Evolutionary conservation across 2,888 invertebrate species (phyloP).

Genomic region (Lasioglossum pauxillum): DNA sequence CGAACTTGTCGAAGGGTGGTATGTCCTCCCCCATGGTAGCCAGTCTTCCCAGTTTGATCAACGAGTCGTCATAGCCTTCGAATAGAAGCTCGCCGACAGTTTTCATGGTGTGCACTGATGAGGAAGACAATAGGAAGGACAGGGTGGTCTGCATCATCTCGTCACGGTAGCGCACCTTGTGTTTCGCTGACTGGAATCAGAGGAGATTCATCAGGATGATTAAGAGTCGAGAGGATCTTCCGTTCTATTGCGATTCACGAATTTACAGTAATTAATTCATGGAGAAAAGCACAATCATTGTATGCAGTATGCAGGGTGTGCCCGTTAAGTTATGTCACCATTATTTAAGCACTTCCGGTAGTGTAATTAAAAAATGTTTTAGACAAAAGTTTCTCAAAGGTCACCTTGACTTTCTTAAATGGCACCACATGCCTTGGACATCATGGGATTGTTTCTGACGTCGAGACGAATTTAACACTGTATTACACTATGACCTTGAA

Average conservation of each 20-base stretch:
- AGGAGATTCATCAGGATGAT: background rate
- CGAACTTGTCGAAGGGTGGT: constrained; percentile 91
- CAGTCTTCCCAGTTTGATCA: constrained; percentile 89
- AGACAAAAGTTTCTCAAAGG: too few species aligned
- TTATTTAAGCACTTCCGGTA: too few species aligned
- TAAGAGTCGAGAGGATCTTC: background rate
- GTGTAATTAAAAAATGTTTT: too few species aligned
- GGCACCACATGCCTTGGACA: too few species aligned
- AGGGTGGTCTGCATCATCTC: constrained; percentile 86
- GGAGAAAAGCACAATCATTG: too few species aligned
- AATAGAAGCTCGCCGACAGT: constrained; percentile 90
- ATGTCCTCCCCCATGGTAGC: constrained; percentile 84
- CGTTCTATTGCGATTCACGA: background rate
- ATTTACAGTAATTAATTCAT: too few species aligned
- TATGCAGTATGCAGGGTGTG: background rate
- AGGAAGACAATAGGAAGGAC: constrained; percentile 86
- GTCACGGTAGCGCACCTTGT: constrained; percentile 87
- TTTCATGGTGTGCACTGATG: constrained; percentile 87
- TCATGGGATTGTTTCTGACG: too few species aligned
- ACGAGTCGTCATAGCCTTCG: constrained; percentile 91
- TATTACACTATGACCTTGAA: too few species aligned
- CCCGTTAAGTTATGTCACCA: too few species aligned
- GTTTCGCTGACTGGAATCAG: constrained; percentile 85
- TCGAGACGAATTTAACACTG: too few species aligned
- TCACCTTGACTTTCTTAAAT: too few species aligned